These are phyloP conservation scores for Ophonus ardosiacus DNA, from an alignment of 2,888 invertebrate species.

Conservation along the genomic window DNA sequence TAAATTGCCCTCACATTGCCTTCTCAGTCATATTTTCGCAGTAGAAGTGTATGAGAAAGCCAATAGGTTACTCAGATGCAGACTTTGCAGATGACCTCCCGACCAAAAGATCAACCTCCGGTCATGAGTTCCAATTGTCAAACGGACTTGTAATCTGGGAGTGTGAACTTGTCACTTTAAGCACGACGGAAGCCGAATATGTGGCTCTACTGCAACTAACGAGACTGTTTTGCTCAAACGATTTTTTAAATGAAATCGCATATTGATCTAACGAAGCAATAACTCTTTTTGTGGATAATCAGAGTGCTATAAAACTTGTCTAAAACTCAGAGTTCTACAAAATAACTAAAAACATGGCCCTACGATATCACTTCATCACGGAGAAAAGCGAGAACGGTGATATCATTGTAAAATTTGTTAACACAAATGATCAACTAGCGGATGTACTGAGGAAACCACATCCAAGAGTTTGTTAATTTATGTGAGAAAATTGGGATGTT, in stretches of 20 bases:
- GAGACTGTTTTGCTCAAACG: conserved; percentile 66
- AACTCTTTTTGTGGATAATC: conserved; percentile 17
- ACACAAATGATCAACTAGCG: too few relatives aligned
- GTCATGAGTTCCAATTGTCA: conserved; percentile 65
- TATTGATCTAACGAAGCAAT: background rate
- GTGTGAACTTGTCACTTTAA: conserved; percentile 68
- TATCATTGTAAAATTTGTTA: too few relatives aligned
- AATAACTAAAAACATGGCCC: background rate
- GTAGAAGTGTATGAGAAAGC: conserved; percentile 46
- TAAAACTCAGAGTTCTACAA: conserved; percentile 43
- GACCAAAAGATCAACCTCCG: conserved; percentile 63
- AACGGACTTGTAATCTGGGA: conserved; percentile 68
- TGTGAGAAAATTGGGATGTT: too few relatives aligned
- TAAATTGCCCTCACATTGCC: conserved; percentile 40
- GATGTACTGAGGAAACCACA: too few relatives aligned
- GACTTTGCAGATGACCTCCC: conserved; percentile 28
- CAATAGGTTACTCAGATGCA: conserved; percentile 36
- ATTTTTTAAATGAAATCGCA: background rate
- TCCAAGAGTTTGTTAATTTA: too few relatives aligned
- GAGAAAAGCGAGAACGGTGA: background rate
- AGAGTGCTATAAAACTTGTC: conserved; percentile 30
- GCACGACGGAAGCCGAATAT: conserved; percentile 69
- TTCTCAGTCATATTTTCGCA: conserved; percentile 55
- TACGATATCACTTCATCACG: background rate
- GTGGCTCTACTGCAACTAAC: conserved; percentile 67